Conservation (phyloP, 2,113 vertebrate species). For the Orthonyx spaldingii region DNA sequence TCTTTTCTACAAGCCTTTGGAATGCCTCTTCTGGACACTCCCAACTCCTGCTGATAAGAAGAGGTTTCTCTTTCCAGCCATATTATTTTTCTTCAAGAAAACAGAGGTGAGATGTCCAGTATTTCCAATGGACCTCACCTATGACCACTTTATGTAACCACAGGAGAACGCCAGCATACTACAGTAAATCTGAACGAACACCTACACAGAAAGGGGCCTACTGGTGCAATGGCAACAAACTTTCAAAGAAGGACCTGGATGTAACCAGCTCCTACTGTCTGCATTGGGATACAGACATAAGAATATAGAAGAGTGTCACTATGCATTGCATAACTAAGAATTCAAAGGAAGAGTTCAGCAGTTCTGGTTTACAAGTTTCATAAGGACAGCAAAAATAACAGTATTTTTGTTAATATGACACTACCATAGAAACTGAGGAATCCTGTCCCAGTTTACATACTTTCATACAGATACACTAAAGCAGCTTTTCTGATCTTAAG, state of each 20-base stretch:
- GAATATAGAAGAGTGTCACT: not conserved
- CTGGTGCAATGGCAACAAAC: not conserved
- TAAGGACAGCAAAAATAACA: not conserved
- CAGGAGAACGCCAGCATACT: accelerated
- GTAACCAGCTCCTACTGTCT: not conserved
- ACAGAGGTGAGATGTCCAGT: not conserved
- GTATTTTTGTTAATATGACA: not conserved
- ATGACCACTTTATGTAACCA: not conserved
- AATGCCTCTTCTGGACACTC: not conserved
- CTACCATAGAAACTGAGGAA: not conserved
- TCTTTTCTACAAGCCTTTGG: not conserved
- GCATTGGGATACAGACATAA: not conserved
- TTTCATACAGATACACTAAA: not conserved
- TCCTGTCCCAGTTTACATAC: not conserved
- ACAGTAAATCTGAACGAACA: not conserved
- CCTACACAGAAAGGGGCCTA: not conserved
- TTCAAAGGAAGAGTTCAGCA: not conserved
- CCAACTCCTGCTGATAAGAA: not conserved
- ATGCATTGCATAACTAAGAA: not conserved
- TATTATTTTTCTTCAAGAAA: not conserved
- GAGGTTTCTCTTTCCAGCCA: not conserved
- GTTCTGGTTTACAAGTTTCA: not conserved
- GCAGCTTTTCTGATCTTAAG: not conserved
- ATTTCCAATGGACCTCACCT: not conserved
- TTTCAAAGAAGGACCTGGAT: not conserved